Percentiles rank a stretch among this genome's conserved stretches.
phyloP scores from a whole-genome alignment of 64 coral and sea anemone species.

The Anthopleura sola region DNA sequence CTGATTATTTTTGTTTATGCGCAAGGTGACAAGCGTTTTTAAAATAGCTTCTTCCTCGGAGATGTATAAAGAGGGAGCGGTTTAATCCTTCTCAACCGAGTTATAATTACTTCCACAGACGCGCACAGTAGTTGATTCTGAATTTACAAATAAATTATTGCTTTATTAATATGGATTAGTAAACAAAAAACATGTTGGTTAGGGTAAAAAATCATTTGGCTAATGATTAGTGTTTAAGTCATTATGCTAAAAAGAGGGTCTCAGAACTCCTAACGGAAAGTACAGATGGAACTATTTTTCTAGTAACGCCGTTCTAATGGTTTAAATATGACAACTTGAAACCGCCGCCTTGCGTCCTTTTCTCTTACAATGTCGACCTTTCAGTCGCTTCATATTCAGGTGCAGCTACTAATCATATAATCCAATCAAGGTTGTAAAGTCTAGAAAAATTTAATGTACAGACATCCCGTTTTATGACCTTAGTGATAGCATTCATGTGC shows the following conservation, averaged over 20 bases:
- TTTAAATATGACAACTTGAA: neutral
- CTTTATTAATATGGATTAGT: neutral
- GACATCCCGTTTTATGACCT: neutral
- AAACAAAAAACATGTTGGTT: neutral
- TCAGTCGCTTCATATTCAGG: neutral
- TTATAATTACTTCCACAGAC: neutral
- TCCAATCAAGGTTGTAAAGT: neutral
- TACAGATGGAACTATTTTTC: neutral
- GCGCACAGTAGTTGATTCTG: neutral
- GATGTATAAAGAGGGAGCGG: neutral
- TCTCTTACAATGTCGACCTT: slow-evolving; percentile 3
- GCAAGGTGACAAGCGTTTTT: neutral
- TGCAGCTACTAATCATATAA: neutral
- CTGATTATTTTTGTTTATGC: neutral
- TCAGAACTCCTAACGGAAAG: neutral
- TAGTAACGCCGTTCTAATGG: neutral
- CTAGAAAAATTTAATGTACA: neutral
- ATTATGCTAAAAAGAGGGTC: neutral
- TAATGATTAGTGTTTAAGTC: neutral
- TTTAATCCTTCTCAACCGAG: neutral
- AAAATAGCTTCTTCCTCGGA: slow-evolving; percentile 3
- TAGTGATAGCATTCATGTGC: neutral
- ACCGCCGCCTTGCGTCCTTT: neutral
- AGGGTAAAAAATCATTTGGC: neutral
- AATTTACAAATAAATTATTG: neutral